These are phyloP conservation scores for Craterocephalus amniculus DNA, from an alignment of 2,797 vertebrate species.

Conservation along the genomic window DNA sequence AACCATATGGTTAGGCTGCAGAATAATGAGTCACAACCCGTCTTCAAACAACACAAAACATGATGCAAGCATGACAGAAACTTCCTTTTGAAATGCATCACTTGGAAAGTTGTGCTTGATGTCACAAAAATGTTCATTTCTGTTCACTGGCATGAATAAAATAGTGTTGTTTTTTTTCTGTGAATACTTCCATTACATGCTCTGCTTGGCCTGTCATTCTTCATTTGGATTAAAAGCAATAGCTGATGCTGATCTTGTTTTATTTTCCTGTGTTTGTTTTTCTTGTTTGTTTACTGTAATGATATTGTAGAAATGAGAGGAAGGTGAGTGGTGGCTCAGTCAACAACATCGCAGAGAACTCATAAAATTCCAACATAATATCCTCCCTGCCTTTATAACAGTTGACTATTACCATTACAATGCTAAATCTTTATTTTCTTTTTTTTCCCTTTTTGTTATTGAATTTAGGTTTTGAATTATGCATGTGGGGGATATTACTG, in stretches of 20 bases:
- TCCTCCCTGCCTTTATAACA: slow-evolving; percentile 19
- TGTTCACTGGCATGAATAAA: background rate
- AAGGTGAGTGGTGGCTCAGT: slow-evolving; percentile 19
- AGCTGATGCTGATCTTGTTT: background rate
- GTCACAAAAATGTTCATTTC: background rate
- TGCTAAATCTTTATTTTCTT: slow-evolving; percentile 49
- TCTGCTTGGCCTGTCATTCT: background rate
- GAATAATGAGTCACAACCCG: background rate
- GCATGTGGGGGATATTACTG: slow-evolving; percentile 59
- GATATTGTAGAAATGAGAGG: slow-evolving; percentile 8
- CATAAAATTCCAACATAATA: slow-evolving; percentile 13
- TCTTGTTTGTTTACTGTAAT: background rate
- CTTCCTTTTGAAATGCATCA: too few species aligned
- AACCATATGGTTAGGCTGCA: background rate
- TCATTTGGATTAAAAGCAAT: background rate
- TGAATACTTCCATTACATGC: background rate
- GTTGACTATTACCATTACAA: slow-evolving; percentile 27
- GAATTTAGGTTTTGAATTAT: slow-evolving; percentile 68
- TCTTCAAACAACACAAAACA: background rate
- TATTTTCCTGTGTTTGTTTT: background rate
- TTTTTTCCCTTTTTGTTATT: slow-evolving; percentile 48
- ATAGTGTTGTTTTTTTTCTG: background rate
- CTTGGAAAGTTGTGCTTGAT: background rate
- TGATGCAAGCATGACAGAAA: background rate
- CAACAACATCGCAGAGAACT: slow-evolving; percentile 1